Conservation (phyloP, 2,113 vertebrate species). For the Typhlomys cinereus region DNA sequence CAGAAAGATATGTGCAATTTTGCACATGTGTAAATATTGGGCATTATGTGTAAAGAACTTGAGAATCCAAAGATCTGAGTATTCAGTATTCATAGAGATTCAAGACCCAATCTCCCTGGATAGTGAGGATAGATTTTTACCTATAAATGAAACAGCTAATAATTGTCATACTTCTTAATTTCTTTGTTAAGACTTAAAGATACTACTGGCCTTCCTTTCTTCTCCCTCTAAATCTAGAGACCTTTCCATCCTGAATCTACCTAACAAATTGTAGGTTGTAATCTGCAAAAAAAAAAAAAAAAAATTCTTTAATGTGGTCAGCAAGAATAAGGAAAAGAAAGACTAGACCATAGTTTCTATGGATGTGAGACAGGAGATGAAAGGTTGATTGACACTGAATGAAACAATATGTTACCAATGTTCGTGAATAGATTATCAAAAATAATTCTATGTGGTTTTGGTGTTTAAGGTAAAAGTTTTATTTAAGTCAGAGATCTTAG, state of each 20-base stretch:
- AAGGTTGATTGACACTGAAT: background rate
- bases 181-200: background rate
- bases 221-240: background rate
- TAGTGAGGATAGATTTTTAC: background rate
- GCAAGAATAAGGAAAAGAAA: background rate
- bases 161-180: background rate
- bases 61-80: background rate
- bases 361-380: background rate
- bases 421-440: background rate
- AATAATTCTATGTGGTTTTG: background rate
- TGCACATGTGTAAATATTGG: background rate
- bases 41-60: background rate
- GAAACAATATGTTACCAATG: background rate
- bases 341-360: background rate
- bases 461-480: background rate
- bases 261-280: background rate
- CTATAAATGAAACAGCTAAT: background rate
- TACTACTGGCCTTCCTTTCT: background rate
- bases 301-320: background rate
- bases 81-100: background rate
- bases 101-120: background rate
- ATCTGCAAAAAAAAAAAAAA: too few relatives aligned
- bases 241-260: background rate
- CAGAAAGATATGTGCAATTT: background rate
- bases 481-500: background rate